Conservation (phyloP, 2,888 invertebrate genomes). For the Polydrusus pterygomalis region DNA sequence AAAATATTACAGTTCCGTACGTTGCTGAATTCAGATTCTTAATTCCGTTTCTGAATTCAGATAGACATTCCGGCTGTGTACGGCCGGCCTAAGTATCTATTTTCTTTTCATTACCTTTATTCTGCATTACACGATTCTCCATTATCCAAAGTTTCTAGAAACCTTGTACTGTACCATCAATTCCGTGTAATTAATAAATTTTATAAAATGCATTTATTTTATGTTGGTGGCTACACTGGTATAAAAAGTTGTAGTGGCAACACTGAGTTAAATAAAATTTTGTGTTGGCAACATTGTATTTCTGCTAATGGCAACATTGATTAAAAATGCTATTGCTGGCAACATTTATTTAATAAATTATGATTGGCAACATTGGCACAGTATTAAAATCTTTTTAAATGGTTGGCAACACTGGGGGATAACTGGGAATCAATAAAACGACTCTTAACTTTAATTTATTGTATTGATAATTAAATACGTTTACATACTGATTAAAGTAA, state of each 20-base stretch:
- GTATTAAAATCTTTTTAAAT: neutral
- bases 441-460: neutral
- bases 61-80: no score
- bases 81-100: no score
- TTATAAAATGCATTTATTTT: neutral
- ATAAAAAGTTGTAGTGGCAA: neutral
- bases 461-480: conserved; percentile 6
- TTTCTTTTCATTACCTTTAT: no score
- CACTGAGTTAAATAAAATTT: neutral
- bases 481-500: neutral
- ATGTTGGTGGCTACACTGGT: no score
- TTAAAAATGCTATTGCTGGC: neutral
- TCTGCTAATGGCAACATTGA: conserved; percentile 17
- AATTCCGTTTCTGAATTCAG: no score
- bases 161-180: no score
- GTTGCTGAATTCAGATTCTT: no score
- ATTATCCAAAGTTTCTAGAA: no score
- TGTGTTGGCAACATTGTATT: conserved; percentile 23
- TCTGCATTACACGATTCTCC: no score
- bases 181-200: no score
- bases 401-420: conserved; percentile 4
- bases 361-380: conserved; percentile 1
- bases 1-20: no score
- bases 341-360: no score
- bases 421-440: conserved; percentile 14